Percentiles rank a stretch among this genome's conserved stretches.
These are phyloP conservation scores for Xyrauchen texanus DNA, from an alignment of 2,113 vertebrate species.

Conservation along the genomic window DNA sequence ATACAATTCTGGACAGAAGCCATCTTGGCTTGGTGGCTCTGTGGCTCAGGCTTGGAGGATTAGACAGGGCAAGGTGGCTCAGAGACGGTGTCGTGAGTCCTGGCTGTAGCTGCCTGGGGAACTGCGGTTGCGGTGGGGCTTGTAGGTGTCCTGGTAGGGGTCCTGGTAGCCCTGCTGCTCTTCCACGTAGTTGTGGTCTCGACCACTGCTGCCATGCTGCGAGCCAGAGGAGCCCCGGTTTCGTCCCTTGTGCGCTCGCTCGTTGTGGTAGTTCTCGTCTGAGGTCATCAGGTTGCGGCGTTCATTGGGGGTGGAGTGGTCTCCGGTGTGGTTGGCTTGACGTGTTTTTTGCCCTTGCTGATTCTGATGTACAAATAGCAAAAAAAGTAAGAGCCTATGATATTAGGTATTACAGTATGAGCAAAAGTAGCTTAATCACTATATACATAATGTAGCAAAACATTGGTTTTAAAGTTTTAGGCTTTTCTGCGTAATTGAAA, in stretches of 20 bases:
- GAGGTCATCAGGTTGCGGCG: conserved; percentile 88
- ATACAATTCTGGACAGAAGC: conserved; percentile 36
- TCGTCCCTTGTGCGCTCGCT: conserved; percentile 93
- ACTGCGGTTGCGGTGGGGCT: conserved; percentile 89
- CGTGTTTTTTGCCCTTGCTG: conserved; percentile 88
- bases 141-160: conserved; percentile 85
- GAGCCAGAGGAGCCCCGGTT: conserved; percentile 93
- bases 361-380: conserved; percentile 36
- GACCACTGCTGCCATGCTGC: conserved; percentile 80
- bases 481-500: too few species aligned
- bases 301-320: conserved; percentile 86
- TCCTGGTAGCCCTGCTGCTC: conserved; percentile 89
- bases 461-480: too few species aligned
- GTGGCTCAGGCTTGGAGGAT: conserved; percentile 37
- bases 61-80: conserved; percentile 64
- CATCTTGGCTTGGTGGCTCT: conserved; percentile 35
- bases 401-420: too few species aligned
- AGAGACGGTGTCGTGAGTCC: conserved; percentile 94
- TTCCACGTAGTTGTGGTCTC: conserved; percentile 85
- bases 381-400: not conserved
- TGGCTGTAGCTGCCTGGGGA: conserved; percentile 95
- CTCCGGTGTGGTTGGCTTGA: conserved; percentile 87
- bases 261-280: conserved; percentile 92
- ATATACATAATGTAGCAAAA: too few species aligned
- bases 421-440: too few species aligned